Base-by-base conservation (phyloP, 2,888 invertebrate genomes). In the Drosophila nr. medialis region DNA sequence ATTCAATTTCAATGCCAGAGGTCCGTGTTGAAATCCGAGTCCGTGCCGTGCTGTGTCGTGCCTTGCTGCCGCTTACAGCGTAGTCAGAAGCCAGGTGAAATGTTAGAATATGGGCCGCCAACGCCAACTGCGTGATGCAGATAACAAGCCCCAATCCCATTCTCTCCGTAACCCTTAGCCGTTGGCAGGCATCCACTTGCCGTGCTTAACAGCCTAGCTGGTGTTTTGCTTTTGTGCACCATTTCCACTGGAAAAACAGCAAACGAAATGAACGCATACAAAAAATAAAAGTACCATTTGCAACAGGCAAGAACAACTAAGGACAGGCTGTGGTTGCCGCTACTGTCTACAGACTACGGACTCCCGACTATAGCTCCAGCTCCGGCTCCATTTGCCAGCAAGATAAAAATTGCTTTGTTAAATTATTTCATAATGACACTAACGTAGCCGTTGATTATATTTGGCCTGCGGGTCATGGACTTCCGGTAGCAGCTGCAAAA, bases 351-450 rank as follows among this genome's bases (percentile, higher is more conserved):
- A 34, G 48, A 36, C 51, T 64, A 50, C 65, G 40, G 53, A 60
- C 55, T 72, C 55, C 62, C 40, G 48, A 38, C 63, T 50, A 24
- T 6, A 45, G 54, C 45, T 40, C 38, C 48, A 21, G 21, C 45
- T 29, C 15, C 24, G 15, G 27, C 56, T 45, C 11, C 24, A 4
- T 11, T 27, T 65, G 51, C 49, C 55, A 55, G 71, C 81, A 53
- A 75, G 74, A 76, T 79, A 89, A 89, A 87, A 85, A 85, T 75
- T 82, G 77, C 90, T 85, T 85, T 85, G 90, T 85, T 87, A 79
- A 88, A 90, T 90, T 85, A 85, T 90, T 90, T 85, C 90, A 85
- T 90, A 90, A 85, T 85, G 85, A 88, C 88, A 83, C 88, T 87
- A 90, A 87, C 82, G 85, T 70, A 72, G 82, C 63, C 70, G 90